Evolutionary conservation across 2,113 vertebrate genomes (phyloP).

Genomic region (Peromyscus californicus): DNA sequence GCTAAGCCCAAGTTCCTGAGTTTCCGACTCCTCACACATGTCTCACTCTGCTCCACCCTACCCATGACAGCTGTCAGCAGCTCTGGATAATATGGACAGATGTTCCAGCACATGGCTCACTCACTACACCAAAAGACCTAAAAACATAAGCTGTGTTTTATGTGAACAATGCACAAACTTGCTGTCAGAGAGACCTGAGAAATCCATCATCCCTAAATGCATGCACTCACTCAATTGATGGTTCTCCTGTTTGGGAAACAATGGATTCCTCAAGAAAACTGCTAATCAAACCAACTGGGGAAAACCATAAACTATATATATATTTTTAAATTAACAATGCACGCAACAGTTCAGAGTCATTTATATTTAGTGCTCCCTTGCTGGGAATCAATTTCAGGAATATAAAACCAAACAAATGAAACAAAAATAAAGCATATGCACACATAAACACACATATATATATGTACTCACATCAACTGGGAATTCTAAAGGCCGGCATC

Average conservation of each 20-base stretch:
- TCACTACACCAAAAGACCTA: background rate
- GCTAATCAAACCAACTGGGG: background rate
- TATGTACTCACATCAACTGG: background rate
- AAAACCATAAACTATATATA: background rate
- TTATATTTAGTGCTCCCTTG: constrained; percentile 5
- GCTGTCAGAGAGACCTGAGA: constrained; percentile 5
- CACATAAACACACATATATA: too few species aligned
- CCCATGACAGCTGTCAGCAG: constrained; percentile 49
- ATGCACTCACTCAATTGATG: background rate
- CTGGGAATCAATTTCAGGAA: constrained; percentile 30
- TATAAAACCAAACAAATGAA: constrained; percentile 47
- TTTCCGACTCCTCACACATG: background rate
- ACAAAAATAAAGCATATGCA: background rate
- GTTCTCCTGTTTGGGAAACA: background rate
- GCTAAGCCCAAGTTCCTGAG: background rate
- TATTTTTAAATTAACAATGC: constrained; percentile 6
- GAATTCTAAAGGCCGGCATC: background rate
- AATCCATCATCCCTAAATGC: background rate
- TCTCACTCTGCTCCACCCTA: background rate
- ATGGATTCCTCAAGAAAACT: constrained; percentile 19
- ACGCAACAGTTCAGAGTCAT: constrained; percentile 7
- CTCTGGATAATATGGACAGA: background rate
- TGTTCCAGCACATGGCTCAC: constrained; percentile 45
- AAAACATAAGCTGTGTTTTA: background rate
- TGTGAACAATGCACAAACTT: background rate